These are phyloP conservation scores for Dryadula phaetusa DNA, from an alignment of 2,888 invertebrate species.

Conservation along the genomic window DNA sequence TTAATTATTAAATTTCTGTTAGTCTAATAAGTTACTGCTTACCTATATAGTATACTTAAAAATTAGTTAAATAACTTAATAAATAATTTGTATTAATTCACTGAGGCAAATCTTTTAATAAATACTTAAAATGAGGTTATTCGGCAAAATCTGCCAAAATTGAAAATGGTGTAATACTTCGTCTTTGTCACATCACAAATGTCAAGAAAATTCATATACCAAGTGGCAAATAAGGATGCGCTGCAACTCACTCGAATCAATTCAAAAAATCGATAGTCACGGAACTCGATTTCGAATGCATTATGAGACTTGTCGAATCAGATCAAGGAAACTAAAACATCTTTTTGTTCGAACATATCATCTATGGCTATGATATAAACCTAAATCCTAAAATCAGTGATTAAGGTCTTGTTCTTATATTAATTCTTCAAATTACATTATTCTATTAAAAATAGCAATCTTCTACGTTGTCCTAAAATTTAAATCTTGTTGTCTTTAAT, in stretches of 20 bases:
- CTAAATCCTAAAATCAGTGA: no score
- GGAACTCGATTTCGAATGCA: background rate
- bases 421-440: no score
- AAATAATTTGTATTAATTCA: slow-evolving; percentile 1
- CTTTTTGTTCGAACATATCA: no score
- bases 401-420: no score
- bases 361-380: no score
- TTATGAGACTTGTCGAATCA: no score
- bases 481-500: no score
- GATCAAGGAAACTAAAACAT: no score
- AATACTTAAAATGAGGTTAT: slow-evolving; percentile 27
- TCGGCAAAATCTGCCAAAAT: slow-evolving; percentile 24
- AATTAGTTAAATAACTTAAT: slow-evolving; percentile 1
- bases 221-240: slow-evolving; percentile 10
- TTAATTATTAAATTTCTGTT: background rate
- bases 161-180: slow-evolving; percentile 5
- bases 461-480: no score
- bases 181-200: slow-evolving; percentile 5
- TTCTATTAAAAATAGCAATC: no score
- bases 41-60: background rate
- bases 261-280: background rate
- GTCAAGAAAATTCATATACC: slow-evolving; percentile 11
- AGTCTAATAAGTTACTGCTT: background rate
- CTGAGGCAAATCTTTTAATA: slow-evolving; percentile 16
- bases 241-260: background rate